A percentile compares a stretch with the other conserved stretches of the same genome.
These are phyloP conservation scores for Copidosoma aretas DNA, from an alignment of 2,888 invertebrate genomes.

Conservation along the genomic window DNA sequence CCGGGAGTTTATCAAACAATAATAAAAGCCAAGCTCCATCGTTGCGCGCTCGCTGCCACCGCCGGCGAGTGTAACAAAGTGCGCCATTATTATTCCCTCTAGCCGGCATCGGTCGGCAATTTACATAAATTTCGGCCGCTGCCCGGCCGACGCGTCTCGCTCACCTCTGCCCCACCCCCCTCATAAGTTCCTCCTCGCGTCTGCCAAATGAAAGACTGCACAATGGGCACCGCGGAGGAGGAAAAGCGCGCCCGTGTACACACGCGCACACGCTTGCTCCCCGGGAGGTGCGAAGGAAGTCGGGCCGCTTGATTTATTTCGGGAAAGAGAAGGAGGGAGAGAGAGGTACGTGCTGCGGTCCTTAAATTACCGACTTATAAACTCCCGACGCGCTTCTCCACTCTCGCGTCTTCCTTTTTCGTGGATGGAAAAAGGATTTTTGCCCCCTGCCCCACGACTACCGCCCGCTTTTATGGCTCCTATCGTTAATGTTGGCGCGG, in stretches of 20 bases:
- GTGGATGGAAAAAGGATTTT: conserved; percentile 18
- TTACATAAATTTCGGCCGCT: conserved; percentile 42
- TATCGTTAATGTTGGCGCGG: no score
- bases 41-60: no score
- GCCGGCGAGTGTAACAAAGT: conserved; percentile 4
- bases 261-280: conserved; percentile 22
- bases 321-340: conserved; percentile 58
- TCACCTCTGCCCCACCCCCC: background rate
- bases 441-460: background rate
- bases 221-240: background rate
- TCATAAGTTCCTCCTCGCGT: conserved; percentile 7
- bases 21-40: background rate
- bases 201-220: background rate
- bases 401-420: conserved; percentile 38
- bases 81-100: conserved; percentile 10
- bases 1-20: background rate
- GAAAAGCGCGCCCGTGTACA: conserved; percentile 2
- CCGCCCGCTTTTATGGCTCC: background rate
- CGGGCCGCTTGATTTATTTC: conserved; percentile 60
- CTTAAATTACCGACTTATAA: conserved; percentile 63
- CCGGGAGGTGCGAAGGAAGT: conserved; percentile 25
- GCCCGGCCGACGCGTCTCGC: background rate
- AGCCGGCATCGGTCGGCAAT: conserved; percentile 42
- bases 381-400: conserved; percentile 43
- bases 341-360: conserved; percentile 60